Evolutionary conservation across 2,797 vertebrate genomes (phyloP).

Genomic region (Acipenser ruthenus): DNA sequence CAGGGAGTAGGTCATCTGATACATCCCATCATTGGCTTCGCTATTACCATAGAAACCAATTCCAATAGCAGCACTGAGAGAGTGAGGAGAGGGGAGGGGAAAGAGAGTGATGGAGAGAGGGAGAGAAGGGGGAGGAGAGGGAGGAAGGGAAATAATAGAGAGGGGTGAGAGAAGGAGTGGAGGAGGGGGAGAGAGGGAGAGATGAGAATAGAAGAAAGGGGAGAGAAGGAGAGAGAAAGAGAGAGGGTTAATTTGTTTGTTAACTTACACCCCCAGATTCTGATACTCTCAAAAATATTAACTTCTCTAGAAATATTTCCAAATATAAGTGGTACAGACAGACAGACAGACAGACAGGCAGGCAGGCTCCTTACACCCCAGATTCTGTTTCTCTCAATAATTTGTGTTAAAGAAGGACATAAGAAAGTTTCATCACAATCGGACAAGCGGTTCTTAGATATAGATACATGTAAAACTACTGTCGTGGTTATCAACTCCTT

Average conservation of each 20-base stretch:
- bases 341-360: too few species aligned
- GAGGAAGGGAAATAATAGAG: background rate
- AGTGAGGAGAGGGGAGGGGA: conserved; percentile 12
- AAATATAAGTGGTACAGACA: too few species aligned
- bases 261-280: conserved; percentile 28
- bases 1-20: conserved; percentile 86
- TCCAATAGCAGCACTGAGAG: conserved; percentile 80
- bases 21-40: conserved; percentile 88
- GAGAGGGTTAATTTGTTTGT: conserved; percentile 25
- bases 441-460: too few species aligned
- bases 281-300: conserved; percentile 30
- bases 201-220: too few species aligned
- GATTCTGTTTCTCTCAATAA: too few species aligned
- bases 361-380: too few species aligned
- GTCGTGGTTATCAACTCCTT: too few species aligned
- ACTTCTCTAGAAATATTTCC: background rate
- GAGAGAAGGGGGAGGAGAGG: background rate
- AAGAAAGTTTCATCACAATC: too few species aligned
- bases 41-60: conserved; percentile 96
- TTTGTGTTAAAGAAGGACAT: too few species aligned
- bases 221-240: conserved; percentile 25
- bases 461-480: too few species aligned
- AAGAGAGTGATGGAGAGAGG: conserved; percentile 1
- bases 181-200: too few species aligned
- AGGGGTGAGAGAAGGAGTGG: conserved; percentile 6